These are phyloP conservation scores for Tiliacea aurago DNA, from an alignment of 2,888 invertebrate species.

Conservation along the genomic window DNA sequence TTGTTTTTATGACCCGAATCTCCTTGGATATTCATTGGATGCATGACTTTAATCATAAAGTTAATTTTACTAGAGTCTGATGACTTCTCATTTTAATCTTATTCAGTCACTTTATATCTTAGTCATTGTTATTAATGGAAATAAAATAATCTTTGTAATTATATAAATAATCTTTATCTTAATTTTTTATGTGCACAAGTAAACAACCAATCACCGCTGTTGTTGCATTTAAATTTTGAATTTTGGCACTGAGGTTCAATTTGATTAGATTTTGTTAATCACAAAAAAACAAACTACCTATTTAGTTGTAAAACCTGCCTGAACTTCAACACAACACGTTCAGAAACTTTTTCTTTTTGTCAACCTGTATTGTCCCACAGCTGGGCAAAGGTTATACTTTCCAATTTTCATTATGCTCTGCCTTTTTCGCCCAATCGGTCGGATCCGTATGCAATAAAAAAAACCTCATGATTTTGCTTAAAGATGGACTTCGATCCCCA, in stretches of 20 bases:
- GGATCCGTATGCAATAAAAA: not conserved
- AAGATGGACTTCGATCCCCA: not conserved
- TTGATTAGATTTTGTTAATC: not conserved
- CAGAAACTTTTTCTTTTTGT: too few relatives aligned
- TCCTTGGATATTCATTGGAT: slow-evolving; percentile 24
- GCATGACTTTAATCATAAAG: slow-evolving; percentile 6
- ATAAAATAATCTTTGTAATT: not conserved
- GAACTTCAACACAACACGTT: too few relatives aligned
- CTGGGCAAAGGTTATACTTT: too few relatives aligned
- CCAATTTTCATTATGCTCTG: too few relatives aligned
- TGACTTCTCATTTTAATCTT: slow-evolving; percentile 23
- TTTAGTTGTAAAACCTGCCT: not conserved
- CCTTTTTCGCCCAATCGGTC: too few relatives aligned
- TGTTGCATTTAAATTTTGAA: not conserved
- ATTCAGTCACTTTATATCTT: slow-evolving; percentile 13
- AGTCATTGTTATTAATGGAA: slow-evolving; percentile 26
- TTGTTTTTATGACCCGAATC: slow-evolving; percentile 39
- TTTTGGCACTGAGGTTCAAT: not conserved
- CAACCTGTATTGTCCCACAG: too few relatives aligned
- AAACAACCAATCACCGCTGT: not conserved
- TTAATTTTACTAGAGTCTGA: slow-evolving; percentile 6
- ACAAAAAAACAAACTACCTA: not conserved
- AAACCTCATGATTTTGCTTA: not conserved
- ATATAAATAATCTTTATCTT: not conserved
- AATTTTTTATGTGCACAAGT: not conserved